A percentile compares a stretch with the other conserved stretches of the same genome.
Conservation (phyloP, 2,888 invertebrate species). For the Agrenia bidenticulata region DNA sequence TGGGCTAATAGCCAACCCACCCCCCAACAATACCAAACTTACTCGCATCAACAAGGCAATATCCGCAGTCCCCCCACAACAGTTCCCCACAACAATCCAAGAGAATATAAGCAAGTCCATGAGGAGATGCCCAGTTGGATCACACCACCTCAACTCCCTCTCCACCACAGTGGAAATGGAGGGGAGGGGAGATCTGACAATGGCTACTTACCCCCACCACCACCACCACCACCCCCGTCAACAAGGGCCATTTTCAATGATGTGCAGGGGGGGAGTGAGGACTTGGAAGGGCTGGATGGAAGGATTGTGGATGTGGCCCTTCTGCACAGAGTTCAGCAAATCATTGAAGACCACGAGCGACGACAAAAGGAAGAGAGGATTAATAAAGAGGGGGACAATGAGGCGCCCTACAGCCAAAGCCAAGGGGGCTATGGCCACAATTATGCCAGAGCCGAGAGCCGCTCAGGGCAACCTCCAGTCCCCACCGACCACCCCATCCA, state of each 20-base stretch:
- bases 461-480: no score
- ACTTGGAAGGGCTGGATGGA: slow-evolving; percentile 47
- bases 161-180: no score
- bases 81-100: no score
- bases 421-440: slow-evolving; percentile 3
- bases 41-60: slow-evolving; percentile 3
- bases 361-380: slow-evolving; percentile 41
- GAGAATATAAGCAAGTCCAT: no score
- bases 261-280: slow-evolving; percentile 9
- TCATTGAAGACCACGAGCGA: slow-evolving; percentile 51
- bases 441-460: no score
- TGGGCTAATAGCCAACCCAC: slow-evolving; percentile 14
- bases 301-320: slow-evolving; percentile 49
- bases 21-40: slow-evolving; percentile 10
- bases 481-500: no score
- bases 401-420: slow-evolving; percentile 19
- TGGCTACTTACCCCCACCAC: slow-evolving; percentile 17
- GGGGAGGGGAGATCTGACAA: neutral
- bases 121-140: no score
- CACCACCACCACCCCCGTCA: slow-evolving; percentile 14
- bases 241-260: slow-evolving; percentile 6
- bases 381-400: slow-evolving; percentile 30
- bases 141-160: no score
- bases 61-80: neutral
- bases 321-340: slow-evolving; percentile 49